phyloP scores from a whole-genome alignment of 2,797 vertebrate genomes.

The Acrocephalus scirpaceus region DNA sequence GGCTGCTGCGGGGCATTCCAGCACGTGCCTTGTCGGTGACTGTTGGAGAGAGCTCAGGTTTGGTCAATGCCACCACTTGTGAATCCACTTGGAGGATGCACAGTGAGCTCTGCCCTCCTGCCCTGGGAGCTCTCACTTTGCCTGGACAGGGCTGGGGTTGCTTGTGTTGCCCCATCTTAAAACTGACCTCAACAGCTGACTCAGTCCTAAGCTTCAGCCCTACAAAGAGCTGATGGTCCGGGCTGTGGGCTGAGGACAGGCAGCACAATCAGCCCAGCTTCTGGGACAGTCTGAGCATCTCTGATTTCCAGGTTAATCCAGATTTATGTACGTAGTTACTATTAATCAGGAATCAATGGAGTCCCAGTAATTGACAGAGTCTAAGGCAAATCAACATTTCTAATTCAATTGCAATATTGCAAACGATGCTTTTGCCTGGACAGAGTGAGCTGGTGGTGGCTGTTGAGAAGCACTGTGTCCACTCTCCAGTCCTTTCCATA shows the following conservation, averaged over 20 bases:
- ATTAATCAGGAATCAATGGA: slow-evolving; percentile 36
- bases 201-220: background rate
- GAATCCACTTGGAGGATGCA: background rate
- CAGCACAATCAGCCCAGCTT: background rate
- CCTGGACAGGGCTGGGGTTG: fast-evolving
- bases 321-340: slow-evolving; percentile 41
- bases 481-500: background rate
- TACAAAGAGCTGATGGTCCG: background rate
- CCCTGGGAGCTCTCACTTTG: fast-evolving
- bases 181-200: background rate
- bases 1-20: fast-evolving
- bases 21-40: fast-evolving
- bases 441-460: background rate
- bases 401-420: slow-evolving; percentile 40
- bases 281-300: background rate
- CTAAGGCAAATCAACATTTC: slow-evolving; percentile 36
- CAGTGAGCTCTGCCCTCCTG: background rate
- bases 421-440: slow-evolving; percentile 1
- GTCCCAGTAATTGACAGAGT: slow-evolving; percentile 11
- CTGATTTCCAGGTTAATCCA: background rate
- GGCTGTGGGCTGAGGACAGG: background rate
- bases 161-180: fast-evolving
- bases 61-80: background rate
- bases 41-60: background rate
- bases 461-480: background rate